Conservation (phyloP, 2,113 vertebrate species). For the Callaeas wilsoni region DNA sequence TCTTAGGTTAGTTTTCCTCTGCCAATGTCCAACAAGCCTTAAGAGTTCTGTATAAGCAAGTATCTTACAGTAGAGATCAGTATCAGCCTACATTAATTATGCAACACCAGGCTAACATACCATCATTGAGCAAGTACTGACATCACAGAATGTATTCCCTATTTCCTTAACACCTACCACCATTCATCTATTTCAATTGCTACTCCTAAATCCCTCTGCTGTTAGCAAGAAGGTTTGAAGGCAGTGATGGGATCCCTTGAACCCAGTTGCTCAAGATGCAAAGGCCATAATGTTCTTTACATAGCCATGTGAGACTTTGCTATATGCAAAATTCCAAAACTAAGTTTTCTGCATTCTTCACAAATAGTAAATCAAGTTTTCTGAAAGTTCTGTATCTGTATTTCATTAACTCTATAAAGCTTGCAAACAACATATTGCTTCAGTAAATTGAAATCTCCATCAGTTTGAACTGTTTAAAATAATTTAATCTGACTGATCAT, state of each 20-base stretch:
- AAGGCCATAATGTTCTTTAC: not conserved
- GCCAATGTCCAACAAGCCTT: not conserved
- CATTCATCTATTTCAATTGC: not conserved
- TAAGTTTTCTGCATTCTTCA: not conserved
- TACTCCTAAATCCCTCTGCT: not conserved
- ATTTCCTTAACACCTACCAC: not conserved
- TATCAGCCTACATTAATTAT: not conserved
- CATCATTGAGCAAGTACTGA: not conserved
- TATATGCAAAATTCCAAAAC: not conserved
- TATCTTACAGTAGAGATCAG: not conserved
- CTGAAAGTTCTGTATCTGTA: not conserved
- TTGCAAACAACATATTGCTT: not conserved
- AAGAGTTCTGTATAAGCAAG: not conserved
- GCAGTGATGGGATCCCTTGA: not conserved
- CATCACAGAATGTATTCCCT: accelerated
- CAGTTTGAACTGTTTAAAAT: not conserved
- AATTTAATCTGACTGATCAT: not conserved
- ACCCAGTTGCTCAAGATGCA: not conserved
- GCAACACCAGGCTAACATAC: not conserved
- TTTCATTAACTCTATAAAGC: not conserved
- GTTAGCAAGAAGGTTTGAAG: not conserved
- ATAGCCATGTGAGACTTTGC: not conserved
- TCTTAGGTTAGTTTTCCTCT: not conserved
- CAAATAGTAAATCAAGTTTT: not conserved
- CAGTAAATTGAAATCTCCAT: not conserved